phyloP scores from a whole-genome alignment of 2,113 vertebrate species.

The Lampris megalopsis region DNA sequence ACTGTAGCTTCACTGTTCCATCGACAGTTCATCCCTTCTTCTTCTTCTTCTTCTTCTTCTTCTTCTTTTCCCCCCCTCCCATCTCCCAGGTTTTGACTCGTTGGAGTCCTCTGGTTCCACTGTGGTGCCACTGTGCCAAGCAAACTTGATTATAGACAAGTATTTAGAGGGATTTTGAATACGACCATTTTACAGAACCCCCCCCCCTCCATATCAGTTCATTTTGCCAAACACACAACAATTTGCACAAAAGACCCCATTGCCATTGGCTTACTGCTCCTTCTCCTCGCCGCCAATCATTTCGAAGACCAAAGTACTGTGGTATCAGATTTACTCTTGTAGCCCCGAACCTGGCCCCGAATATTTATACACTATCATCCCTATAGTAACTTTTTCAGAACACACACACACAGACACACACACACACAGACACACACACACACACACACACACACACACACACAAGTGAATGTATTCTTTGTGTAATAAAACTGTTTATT shows the following conservation, averaged over 20 bases:
- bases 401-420: constrained; percentile 36
- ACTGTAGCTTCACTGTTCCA: constrained; percentile 75
- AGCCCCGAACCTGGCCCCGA: constrained; percentile 34
- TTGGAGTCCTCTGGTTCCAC: constrained; percentile 70
- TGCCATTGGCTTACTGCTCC: constrained; percentile 63
- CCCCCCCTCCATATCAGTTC: constrained; percentile 41
- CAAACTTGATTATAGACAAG: constrained; percentile 57
- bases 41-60: no score
- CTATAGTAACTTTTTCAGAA: constrained; percentile 51
- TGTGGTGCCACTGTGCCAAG: constrained; percentile 75
- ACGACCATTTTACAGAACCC: constrained; percentile 56
- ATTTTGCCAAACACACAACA: constrained; percentile 66
- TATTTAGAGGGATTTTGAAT: constrained; percentile 65
- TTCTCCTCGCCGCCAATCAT: constrained; percentile 67
- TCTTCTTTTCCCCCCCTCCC: background rate
- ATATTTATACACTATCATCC: constrained; percentile 44
- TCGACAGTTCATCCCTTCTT: constrained; percentile 15
- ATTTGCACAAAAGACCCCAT: constrained; percentile 74
- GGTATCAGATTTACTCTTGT: constrained; percentile 73
- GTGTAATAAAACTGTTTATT: constrained; percentile 57
- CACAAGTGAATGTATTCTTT: constrained; percentile 76
- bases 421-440: constrained; percentile 34
- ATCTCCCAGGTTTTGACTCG: constrained; percentile 37
- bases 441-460: constrained; percentile 41
- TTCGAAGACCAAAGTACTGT: constrained; percentile 84